A percentile compares a stretch with the other conserved stretches of the same genome.
phyloP scores from a whole-genome alignment of 2,113 vertebrate species.

The Ascaphus truei region DNA sequence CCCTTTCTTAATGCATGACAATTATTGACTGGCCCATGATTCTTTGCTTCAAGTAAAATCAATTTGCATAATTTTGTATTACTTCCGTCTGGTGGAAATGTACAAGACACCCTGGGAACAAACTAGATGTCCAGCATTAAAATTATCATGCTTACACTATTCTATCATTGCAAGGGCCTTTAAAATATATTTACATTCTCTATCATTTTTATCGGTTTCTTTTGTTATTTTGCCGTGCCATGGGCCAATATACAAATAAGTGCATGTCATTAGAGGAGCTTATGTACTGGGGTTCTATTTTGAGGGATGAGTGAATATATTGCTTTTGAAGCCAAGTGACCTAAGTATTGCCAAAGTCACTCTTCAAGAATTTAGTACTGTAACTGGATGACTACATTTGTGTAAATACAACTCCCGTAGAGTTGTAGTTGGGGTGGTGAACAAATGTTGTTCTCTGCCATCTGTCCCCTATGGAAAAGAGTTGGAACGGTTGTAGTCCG shows the following conservation, averaged over 20 bases:
- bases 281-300: neutral
- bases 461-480: no score
- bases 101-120: slow-evolving; percentile 63
- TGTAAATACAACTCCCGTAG: no score
- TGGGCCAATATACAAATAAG: neutral
- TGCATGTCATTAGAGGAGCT: neutral
- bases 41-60: slow-evolving; percentile 78
- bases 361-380: neutral
- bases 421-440: no score
- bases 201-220: neutral
- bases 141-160: neutral
- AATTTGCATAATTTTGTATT: slow-evolving; percentile 91
- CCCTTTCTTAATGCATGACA: slow-evolving; percentile 95
- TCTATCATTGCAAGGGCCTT: neutral
- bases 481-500: no score
- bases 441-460: no score
- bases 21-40: slow-evolving; percentile 83
- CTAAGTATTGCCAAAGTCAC: neutral
- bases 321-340: neutral
- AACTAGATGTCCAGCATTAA: slow-evolving; percentile 38
- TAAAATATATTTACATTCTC: neutral
- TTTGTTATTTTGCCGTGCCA: neutral
- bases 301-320: neutral
- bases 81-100: slow-evolving; percentile 72
- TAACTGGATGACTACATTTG: no score